phyloP scores from a whole-genome alignment of 2,888 invertebrate species.

The Marasmarcha lunaedactyla region DNA sequence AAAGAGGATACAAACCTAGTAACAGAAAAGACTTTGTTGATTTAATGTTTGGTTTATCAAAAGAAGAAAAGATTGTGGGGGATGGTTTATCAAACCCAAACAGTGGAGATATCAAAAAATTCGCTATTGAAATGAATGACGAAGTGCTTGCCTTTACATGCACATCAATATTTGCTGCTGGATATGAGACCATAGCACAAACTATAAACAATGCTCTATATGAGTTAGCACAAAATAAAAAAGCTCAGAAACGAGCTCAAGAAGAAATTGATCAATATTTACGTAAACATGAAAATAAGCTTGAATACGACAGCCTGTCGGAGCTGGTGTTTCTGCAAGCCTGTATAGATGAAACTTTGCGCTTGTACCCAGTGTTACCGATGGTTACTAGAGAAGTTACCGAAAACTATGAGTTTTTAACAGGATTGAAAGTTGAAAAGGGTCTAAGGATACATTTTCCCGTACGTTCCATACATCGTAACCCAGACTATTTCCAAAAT shows the following conservation, averaged over 20 bases:
- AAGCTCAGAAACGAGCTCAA: conserved; percentile 21
- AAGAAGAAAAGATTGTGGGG: conserved; percentile 23
- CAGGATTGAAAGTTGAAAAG: conserved; percentile 31
- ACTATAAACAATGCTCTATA: conserved; percentile 27
- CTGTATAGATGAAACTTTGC: conserved; percentile 32
- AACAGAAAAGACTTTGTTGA: conserved; percentile 36
- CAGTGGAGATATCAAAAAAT: conserved; percentile 18
- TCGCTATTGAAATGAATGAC: conserved; percentile 29
- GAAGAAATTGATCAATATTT: conserved; percentile 32
- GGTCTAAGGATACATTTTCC: conserved; percentile 41
- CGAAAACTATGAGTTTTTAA: conserved; percentile 34
- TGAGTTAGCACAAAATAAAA: conserved; percentile 30
- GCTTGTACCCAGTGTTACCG: conserved; percentile 37
- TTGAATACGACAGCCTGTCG: conserved; percentile 12
- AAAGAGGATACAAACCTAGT: conserved; percentile 23
- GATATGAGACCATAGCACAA: conserved; percentile 36
- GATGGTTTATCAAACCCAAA: conserved; percentile 25
- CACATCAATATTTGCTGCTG: conserved; percentile 49
- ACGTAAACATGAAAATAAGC: conserved; percentile 18
- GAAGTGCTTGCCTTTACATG: conserved; percentile 60
- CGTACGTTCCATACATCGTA: conserved; percentile 31
- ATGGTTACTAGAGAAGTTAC: conserved; percentile 34
- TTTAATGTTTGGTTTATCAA: conserved; percentile 26
- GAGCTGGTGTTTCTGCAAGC: conserved; percentile 31
- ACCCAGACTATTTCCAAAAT: conserved; percentile 35